phyloP scores from a whole-genome alignment of 2,797 vertebrate species.

The Fistularia tabacaria region DNA sequence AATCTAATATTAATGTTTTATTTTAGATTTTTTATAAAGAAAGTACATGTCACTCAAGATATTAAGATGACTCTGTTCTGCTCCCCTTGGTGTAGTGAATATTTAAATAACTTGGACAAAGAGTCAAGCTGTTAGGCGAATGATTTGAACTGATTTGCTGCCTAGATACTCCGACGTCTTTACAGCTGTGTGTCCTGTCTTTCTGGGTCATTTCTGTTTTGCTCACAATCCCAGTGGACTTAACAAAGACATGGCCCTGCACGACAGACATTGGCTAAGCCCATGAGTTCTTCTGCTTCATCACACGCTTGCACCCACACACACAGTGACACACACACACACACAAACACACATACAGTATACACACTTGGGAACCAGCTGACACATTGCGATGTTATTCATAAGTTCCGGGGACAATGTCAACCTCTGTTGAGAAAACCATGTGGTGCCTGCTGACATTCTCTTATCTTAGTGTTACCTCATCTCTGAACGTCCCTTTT shows the following conservation, averaged over 20 bases:
- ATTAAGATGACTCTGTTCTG: conserved; percentile 21
- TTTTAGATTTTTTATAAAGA: neutral
- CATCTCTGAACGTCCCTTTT: conserved; percentile 2
- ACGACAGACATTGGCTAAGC: conserved; percentile 53
- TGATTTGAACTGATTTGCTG: conserved; percentile 38
- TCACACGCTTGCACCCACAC: conserved; percentile 24
- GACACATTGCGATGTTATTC: conserved; percentile 60
- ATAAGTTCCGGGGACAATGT: conserved; percentile 66
- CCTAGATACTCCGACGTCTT: conserved; percentile 55
- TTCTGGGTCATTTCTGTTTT: conserved; percentile 69
- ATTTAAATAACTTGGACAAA: conserved; percentile 29
- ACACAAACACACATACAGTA: conserved; percentile 20
- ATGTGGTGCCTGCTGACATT: conserved; percentile 28
- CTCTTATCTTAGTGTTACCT: neutral
- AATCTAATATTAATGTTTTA: too few species aligned
- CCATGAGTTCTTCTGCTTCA: conserved; percentile 59
- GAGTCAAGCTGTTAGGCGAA: conserved; percentile 35
- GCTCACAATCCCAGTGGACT: conserved; percentile 52
- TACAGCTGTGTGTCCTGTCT: conserved; percentile 61
- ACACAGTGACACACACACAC: conserved; percentile 23
- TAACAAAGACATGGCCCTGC: conserved; percentile 38
- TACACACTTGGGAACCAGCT: conserved; percentile 41
- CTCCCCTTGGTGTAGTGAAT: conserved; percentile 15
- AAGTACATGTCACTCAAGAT: conserved; percentile 2
- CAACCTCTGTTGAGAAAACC: conserved; percentile 43